Evolutionary conservation across 2,797 vertebrate species (phyloP), one percentile per base, ranked within the genome.

Genomic region (Epinephelus coioides): DNA sequence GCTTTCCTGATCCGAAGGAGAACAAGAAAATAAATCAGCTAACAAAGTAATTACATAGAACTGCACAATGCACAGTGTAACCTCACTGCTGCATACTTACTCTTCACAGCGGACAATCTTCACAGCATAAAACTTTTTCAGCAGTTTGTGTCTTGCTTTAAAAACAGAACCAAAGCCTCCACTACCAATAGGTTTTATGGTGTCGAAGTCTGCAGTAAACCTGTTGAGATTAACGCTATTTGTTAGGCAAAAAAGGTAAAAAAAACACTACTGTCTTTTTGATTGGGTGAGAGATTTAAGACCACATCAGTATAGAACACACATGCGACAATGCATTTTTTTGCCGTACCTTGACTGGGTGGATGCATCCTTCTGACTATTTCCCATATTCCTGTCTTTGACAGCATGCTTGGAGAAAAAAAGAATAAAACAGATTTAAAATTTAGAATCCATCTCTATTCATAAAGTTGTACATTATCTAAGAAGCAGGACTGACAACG

Each of bases 151-250:
- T 72, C 68, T 93, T 54, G 89, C 95, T 76, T 88, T 92, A 64
- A 56, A 94, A 79, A 96, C 95, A 15, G 0, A 0, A 11, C 95
- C 95, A 78, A 79, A 95, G 0, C 56, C 85, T 79, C 95, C 95
- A 62, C 79, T 54, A 5, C 84, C 95, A 53, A 95, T 73, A n/a
- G 0, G 0, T 8, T n/a, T 0, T 3, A 90, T 86, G 19, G 21
- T 11, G 21, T 90, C 81, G 69, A 90, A 96, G 0, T 94, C 88
- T 5, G 51, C 19, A 25, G 34, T 66, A 85, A 95, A 93, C 74
- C 95, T 96, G 65, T 18, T 6, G 2, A 84, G 1, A 71, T 67
- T 4, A 49, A 78, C 0, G 21, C 0, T 4, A 14, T 8, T n/a
- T 17, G 43, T 67, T 6, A 66, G 11, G 44, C 3, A 43, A 27